Evolutionary conservation across 2,113 vertebrate genomes (phyloP), one percentile per base, ranked within the genome.

Genomic region (Tautogolabrus adspersus): DNA sequence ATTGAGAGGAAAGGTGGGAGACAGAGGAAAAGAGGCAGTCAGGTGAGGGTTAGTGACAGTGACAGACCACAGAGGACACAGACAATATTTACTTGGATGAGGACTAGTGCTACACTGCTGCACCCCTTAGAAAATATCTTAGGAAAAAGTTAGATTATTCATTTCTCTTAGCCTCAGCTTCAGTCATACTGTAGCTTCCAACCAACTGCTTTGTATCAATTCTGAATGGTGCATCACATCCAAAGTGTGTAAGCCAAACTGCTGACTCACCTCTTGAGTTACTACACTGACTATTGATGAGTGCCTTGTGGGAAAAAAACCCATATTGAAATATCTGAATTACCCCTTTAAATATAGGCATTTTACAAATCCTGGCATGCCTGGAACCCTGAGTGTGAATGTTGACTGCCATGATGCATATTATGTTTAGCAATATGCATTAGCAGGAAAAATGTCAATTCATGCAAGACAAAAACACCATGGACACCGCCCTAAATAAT

Each of bases 11-110:
- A 72, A 87, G 79, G 82, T 88, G 86, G 84, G 87, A 88, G 87
- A 83, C 87, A 91, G 83, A 76, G 84, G 84, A 80, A 78, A 81
- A 92, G 76, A 89, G 73, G 47, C 60, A 82, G 83, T 87, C 89
- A 90, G 87, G 88, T 82, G 85, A 89, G 86, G 88, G 81, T 89
- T 86, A 92, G 89, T 77, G 88, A 88, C 76, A 66, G 65, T 21
- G 85, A 91, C 82, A 83, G 77, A 88, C 72, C 70, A 90, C 85
- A 88, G 52, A 78, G 73, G 88, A 82, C 65, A 64, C 71, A 67
- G 64, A 70, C 83, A 76, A 40, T 44, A 26, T 44, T 51, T 3
- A 71, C 82, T 58, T 1, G 46, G 57, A 59, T 15, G n/a, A 34
- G 44, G 57, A n/a, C 57, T 26, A 13, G 1, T 40, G 10, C 8